Evolutionary conservation across 2,797 vertebrate species (phyloP).

Genomic region (Sandelia bainsii): DNA sequence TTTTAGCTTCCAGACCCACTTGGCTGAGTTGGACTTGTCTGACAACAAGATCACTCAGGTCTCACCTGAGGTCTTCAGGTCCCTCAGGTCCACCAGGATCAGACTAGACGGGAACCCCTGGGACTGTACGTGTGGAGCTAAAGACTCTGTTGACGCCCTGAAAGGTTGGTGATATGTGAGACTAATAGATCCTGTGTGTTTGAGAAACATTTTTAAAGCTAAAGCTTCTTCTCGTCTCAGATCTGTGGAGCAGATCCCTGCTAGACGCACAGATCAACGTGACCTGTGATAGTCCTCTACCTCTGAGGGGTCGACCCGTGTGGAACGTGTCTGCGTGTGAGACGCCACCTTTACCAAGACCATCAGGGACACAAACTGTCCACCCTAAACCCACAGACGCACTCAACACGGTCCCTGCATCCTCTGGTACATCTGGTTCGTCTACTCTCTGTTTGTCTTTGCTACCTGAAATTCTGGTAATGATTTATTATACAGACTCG

Average conservation of each 20-base stretch:
- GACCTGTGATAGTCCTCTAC: conserved; percentile 72
- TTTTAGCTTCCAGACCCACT: conserved; percentile 57
- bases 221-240: conserved; percentile 58
- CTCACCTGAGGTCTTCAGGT: conserved; percentile 50
- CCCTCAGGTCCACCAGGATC: conserved; percentile 56
- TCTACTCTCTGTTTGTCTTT: not conserved
- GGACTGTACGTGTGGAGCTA: conserved; percentile 79
- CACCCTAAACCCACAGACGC: not conserved
- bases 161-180: conserved; percentile 61
- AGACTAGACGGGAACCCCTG: conserved; percentile 80
- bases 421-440: conserved; percentile 5
- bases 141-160: conserved; percentile 65
- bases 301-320: conserved; percentile 63
- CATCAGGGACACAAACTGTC: not conserved
- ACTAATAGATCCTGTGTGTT: not conserved
- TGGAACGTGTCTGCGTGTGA: conserved; percentile 77
- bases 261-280: conserved; percentile 64
- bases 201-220: not conserved
- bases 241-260: conserved; percentile 68
- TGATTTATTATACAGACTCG: not conserved
- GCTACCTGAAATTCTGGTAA: not conserved
- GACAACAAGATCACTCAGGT: conserved; percentile 75
- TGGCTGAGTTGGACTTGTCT: conserved; percentile 82
- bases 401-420: not conserved
- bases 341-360: not conserved